phyloP scores from a whole-genome alignment of 2,888 invertebrate genomes.

The Pristionchus japonicus region DNA sequence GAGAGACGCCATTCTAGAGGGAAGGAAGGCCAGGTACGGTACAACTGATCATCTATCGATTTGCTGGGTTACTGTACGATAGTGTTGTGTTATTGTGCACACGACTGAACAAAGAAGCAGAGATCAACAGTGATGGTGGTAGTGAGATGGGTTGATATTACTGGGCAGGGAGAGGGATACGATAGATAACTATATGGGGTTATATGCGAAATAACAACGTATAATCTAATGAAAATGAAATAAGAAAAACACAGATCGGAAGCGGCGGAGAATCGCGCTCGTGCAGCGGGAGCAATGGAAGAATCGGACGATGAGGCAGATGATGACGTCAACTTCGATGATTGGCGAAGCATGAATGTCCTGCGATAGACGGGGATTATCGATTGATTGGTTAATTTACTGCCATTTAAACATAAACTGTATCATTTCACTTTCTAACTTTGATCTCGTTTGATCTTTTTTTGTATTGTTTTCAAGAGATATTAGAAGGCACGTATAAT shows the following conservation, averaged over 20 bases:
- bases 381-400: conserved; percentile 36
- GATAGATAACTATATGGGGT: neutral
- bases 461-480: too few relatives aligned
- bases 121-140: neutral
- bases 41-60: neutral
- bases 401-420: neutral
- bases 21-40: conserved; percentile 41
- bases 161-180: neutral
- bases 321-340: conserved; percentile 51
- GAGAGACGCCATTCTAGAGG: conserved; percentile 44
- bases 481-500: too few relatives aligned
- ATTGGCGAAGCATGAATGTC: conserved; percentile 43
- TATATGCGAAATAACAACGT: neutral
- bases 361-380: conserved; percentile 25
- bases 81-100: neutral
- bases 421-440: too few relatives aligned
- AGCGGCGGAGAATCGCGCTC: neutral
- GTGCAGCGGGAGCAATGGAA: neutral
- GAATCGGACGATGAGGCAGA: conserved; percentile 51
- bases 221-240: neutral
- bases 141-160: conserved; percentile 26
- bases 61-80: neutral
- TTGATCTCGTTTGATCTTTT: too few relatives aligned
- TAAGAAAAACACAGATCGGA: neutral
- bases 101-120: neutral